Evolutionary conservation across 2,113 vertebrate genomes (phyloP).

Genomic region (Petroica traversi): DNA sequence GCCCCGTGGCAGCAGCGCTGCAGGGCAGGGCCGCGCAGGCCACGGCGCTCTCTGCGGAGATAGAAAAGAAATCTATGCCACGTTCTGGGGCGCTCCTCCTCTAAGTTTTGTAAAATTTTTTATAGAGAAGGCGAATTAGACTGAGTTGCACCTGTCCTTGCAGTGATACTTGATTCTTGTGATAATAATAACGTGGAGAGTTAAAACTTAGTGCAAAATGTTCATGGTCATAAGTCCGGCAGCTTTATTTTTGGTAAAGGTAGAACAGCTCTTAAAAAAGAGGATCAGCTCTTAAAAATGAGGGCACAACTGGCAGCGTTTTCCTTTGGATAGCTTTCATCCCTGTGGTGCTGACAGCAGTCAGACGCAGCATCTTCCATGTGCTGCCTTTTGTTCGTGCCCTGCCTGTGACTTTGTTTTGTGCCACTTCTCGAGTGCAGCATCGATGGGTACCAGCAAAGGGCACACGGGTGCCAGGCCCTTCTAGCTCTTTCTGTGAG

Average conservation of each 20-base stretch:
- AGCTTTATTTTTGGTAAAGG: rapidly evolving
- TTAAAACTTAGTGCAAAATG: background rate
- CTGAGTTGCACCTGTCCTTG: background rate
- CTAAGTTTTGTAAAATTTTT: rapidly evolving
- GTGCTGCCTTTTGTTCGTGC: rapidly evolving
- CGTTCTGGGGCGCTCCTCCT: rapidly evolving
- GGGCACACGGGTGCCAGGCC: background rate
- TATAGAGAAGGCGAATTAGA: rapidly evolving
- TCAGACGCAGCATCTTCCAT: rapidly evolving
- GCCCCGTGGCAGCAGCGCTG: background rate
- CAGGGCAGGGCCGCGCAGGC: background rate
- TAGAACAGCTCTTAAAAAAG: rapidly evolving
- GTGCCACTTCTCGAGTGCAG: rapidly evolving
- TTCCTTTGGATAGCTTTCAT: background rate
- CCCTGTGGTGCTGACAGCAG: rapidly evolving
- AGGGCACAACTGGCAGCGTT: rapidly evolving
- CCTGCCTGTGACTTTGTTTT: no score
- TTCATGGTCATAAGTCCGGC: rapidly evolving
- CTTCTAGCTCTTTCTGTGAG: background rate
- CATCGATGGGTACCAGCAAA: rapidly evolving
- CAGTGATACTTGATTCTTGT: rapidly evolving
- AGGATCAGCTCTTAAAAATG: rapidly evolving
- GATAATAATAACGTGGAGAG: rapidly evolving
- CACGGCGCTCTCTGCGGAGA: background rate
- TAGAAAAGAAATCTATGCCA: rapidly evolving